Base-by-base conservation (phyloP, 2,888 invertebrate genomes). In the Pachycephus smyrnensis region DNA sequence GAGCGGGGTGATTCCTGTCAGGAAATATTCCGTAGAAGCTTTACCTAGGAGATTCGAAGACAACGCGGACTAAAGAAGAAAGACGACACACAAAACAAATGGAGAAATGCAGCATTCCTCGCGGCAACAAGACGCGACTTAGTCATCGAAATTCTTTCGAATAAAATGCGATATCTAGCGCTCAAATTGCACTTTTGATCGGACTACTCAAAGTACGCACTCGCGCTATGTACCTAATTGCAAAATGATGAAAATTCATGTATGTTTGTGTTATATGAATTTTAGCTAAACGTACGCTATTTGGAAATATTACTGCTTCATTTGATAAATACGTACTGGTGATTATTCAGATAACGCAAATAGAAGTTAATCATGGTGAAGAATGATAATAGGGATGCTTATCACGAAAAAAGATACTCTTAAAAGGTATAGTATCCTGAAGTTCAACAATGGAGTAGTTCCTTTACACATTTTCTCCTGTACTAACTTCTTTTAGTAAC, bases 181-280 rank as follows among this genome's bases (percentile, higher is more conserved):
- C 23, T 55, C 23, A 55, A 55, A 55, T 55, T 55, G 23, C 55
- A 55, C 55, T 55, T 55, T 23, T 55, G 55, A 55, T 55, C 23
- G 23, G 23, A 55, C 55, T 55, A 55, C 23, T 55, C 23, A 23
- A 55, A 55, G 9, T 2, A 55, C 23, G 23, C 23, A 55, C 55
- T 55, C 55, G 55, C 55, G 55, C 55, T 55, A 55, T 55, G 55
- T 55, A 55, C 55, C 55, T 55, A 55, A 55, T 55, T 55, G 23
- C 55, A 23, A 55, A 55, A 23, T 55, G 55, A 71, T 71, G 71
- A 33, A 71, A 71, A 71, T 71, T 71, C 71, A 71, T 71, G 30
- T 71, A 32, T 35, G 33, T 71, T 35, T 32, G 33, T 30, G 30
- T 71, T 71, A 71, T 30, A 71, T n/a, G 15, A 71, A 11, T 35